phyloP scores from a whole-genome alignment of 2,888 invertebrate genomes.

The Coenonympha arcania region DNA sequence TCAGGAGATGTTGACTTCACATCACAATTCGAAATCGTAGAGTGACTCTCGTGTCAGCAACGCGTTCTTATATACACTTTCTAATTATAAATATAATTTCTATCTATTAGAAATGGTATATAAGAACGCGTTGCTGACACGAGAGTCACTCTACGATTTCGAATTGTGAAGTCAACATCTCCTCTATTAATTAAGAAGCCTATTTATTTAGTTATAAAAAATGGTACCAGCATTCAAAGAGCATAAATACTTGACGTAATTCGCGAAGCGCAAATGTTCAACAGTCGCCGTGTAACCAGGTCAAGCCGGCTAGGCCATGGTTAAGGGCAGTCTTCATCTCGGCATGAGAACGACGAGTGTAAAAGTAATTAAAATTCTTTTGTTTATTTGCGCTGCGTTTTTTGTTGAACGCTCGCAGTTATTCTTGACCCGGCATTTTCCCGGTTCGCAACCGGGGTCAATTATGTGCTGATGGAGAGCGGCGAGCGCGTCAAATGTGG shows the following conservation, averaged over 20 bases:
- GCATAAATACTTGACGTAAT: not conserved
- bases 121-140: too few relatives aligned
- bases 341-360: not conserved
- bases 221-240: not conserved
- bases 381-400: constrained; percentile 1
- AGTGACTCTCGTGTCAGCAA: too few relatives aligned
- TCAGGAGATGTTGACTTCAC: too few relatives aligned
- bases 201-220: not conserved
- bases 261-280: constrained; percentile 1
- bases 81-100: too few relatives aligned
- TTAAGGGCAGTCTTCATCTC: constrained; percentile 3
- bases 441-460: too few relatives aligned
- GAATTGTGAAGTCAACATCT: too few relatives aligned
- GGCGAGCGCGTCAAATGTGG: too few relatives aligned
- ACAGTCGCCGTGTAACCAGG: not conserved
- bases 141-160: too few relatives aligned
- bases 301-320: constrained; percentile 3
- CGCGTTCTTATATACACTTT: too few relatives aligned
- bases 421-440: not conserved
- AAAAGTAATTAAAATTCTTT: constrained; percentile 3
- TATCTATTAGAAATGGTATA: not conserved
- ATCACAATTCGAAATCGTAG: too few relatives aligned
- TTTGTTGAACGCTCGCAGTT: not conserved
- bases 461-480: too few relatives aligned
- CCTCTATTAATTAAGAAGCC: too few relatives aligned